Conservation (phyloP, 1,140 invertebrate genomes). For the Solenopsis fugax region DNA sequence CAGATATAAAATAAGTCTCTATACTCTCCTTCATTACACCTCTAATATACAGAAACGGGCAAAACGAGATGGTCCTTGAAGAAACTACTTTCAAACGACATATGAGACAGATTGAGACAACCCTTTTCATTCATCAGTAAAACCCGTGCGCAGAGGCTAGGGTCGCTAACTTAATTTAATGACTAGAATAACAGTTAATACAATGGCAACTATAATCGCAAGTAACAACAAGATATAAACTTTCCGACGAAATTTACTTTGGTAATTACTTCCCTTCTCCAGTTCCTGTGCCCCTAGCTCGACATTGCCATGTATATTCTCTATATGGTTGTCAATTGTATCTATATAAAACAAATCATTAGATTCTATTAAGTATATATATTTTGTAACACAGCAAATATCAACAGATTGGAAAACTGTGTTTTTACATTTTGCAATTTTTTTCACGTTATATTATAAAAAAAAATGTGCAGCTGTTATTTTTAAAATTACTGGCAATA, state of each 20-base stretch:
- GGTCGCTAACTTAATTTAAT: conserved; percentile 85
- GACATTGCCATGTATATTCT: conserved; percentile 92
- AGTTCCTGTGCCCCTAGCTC: conserved; percentile 92
- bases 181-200: conserved; percentile 87
- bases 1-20: conserved; percentile 75
- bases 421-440: background rate
- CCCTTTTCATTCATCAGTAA: conserved; percentile 75
- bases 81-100: conserved; percentile 45
- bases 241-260: conserved; percentile 91
- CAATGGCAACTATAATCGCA: conserved; percentile 89
- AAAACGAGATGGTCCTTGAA: conserved; percentile 61
- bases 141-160: conserved; percentile 72
- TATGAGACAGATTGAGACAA: conserved; percentile 82
- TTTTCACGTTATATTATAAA: conserved; percentile 18
- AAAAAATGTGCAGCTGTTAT: conserved; percentile 62
- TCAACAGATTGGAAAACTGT: background rate
- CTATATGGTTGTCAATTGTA: conserved; percentile 95
- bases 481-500: conserved; percentile 63
- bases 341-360: conserved; percentile 89
- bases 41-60: conserved; percentile 61
- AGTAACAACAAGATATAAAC: conserved; percentile 89
- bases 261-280: conserved; percentile 92
- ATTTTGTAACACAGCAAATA: background rate
- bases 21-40: conserved; percentile 70
- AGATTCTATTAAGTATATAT: background rate